Evolutionary conservation across 2,797 vertebrate genomes (phyloP).

Genomic region (Gorsachius magnificus): DNA sequence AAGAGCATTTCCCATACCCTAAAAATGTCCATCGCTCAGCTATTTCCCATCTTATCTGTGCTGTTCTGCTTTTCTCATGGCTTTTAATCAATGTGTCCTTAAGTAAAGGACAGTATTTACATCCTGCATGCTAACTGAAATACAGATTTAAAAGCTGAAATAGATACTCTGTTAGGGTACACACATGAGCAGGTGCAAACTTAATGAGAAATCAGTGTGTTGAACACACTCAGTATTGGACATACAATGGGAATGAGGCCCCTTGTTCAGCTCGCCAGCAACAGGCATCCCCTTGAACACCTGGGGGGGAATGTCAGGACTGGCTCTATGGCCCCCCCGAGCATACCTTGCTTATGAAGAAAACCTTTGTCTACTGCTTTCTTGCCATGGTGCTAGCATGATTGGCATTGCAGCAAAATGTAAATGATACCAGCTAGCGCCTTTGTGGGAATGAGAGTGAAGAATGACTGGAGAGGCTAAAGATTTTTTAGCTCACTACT

Average conservation of each 20-base stretch:
- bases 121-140: background rate
- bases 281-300: background rate
- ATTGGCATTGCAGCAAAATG: background rate
- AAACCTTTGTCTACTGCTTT: background rate
- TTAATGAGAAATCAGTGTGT: background rate
- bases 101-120: background rate
- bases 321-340: fast-evolving
- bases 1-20: background rate
- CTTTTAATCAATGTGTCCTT: background rate
- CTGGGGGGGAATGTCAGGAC: background rate
- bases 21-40: background rate
- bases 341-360: background rate
- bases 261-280: background rate
- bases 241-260: background rate
- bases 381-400: background rate
- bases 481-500: fast-evolving
- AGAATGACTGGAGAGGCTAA: background rate
- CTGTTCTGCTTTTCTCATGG: background rate
- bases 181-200: background rate
- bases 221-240: background rate
- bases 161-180: background rate
- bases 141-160: background rate
- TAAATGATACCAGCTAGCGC: background rate
- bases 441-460: background rate
- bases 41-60: background rate